A percentile compares a stretch with the other conserved stretches of the same genome.
Evolutionary conservation across 1,140 invertebrate genomes (phyloP).

Genomic region (Antheraea mylitta): DNA sequence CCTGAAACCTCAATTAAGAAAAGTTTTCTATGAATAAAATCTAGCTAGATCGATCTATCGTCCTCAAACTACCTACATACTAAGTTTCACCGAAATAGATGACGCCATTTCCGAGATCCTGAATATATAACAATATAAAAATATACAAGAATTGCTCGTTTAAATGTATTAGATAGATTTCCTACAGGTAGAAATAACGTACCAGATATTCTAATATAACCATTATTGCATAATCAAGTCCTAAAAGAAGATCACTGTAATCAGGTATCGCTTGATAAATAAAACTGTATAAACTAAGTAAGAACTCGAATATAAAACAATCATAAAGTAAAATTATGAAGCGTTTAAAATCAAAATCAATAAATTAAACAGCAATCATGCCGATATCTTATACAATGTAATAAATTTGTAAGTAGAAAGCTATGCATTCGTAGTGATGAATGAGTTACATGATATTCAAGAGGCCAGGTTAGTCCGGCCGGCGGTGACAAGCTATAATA

Average conservation of each 20-base stretch:
- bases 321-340: background rate
- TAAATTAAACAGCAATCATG: conserved; percentile 7
- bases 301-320: background rate
- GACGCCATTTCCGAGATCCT: no score
- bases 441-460: conserved; percentile 33
- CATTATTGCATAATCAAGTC: conserved; percentile 31
- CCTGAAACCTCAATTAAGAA: no score
- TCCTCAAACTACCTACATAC: no score
- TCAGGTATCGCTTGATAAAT: conserved; percentile 34
- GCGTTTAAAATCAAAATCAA: conserved; percentile 1
- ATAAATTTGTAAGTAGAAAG: conserved; percentile 27
- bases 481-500: conserved; percentile 23
- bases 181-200: no score
- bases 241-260: conserved; percentile 28
- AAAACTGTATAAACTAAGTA: background rate
- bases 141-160: no score
- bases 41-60: no score
- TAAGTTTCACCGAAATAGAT: no score
- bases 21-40: no score
- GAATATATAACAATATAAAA: no score
- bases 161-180: no score
- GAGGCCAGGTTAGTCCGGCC: conserved; percentile 22
- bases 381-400: conserved; percentile 17
- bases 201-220: conserved; percentile 14
- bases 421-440: conserved; percentile 23